phyloP scores from a whole-genome alignment of 2,888 invertebrate genomes.

The Trachelus stipa region DNA sequence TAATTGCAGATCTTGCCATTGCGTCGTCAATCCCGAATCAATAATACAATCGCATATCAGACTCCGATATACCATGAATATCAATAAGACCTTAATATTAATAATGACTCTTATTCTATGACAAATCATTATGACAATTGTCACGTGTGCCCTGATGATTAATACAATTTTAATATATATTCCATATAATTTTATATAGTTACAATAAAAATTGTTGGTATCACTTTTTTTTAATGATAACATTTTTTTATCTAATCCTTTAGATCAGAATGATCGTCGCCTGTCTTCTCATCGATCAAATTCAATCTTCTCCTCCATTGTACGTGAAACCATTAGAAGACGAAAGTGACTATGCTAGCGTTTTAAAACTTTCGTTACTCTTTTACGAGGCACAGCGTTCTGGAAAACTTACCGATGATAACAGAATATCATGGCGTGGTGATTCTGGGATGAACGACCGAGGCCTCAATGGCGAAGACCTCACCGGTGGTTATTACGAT shows the following conservation, averaged over 20 bases:
- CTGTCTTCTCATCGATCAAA: constrained; percentile 18
- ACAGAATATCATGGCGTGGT: constrained; percentile 69
- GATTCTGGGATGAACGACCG: constrained; percentile 70
- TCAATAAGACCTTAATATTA: not conserved
- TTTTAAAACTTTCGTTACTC: constrained; percentile 67
- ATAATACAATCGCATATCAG: not conserved
- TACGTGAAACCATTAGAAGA: constrained; percentile 38
- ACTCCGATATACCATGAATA: not conserved
- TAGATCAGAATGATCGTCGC: not conserved
- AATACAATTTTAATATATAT: not conserved
- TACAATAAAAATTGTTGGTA: too few species aligned
- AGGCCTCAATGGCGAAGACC: constrained; percentile 68
- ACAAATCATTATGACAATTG: not conserved
- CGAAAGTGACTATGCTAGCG: constrained; percentile 65
- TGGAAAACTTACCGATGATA: constrained; percentile 68
- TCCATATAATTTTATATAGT: not conserved
- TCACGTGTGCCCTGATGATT: not conserved
- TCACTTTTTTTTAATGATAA: too few species aligned
- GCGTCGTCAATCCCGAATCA: constrained; percentile 22
- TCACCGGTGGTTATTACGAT: constrained; percentile 72
- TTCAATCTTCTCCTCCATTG: constrained; percentile 23
- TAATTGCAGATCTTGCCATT: constrained; percentile 26
- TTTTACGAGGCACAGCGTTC: constrained; percentile 72
- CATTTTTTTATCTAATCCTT: not conserved
- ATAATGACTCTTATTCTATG: not conserved